phyloP scores from a whole-genome alignment of 1,140 invertebrate genomes.

The Diprion similis region DNA sequence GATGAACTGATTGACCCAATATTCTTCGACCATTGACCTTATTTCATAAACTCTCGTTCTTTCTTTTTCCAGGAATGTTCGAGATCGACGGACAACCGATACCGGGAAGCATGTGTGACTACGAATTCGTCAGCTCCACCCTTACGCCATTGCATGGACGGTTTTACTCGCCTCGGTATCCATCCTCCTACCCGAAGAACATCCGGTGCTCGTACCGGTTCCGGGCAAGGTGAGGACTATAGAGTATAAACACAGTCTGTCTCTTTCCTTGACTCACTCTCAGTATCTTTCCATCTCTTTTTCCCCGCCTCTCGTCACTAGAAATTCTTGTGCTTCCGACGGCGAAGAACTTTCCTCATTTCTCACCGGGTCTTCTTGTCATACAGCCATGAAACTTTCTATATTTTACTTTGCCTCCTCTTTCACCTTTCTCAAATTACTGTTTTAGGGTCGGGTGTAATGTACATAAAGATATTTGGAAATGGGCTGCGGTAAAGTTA shows the following conservation, averaged over 20 bases:
- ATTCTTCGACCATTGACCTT: background rate
- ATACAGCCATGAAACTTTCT: constrained; percentile 45
- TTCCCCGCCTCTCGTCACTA: constrained; percentile 38
- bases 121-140: constrained; percentile 75
- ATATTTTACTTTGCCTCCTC: constrained; percentile 32
- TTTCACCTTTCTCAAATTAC: constrained; percentile 5
- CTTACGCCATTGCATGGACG: constrained; percentile 70
- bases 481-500: background rate
- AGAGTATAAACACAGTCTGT: constrained; percentile 14
- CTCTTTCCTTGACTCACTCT: background rate
- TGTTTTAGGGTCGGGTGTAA: background rate
- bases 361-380: constrained; percentile 49
- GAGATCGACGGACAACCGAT: constrained; percentile 75
- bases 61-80: constrained; percentile 71
- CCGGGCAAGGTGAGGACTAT: constrained; percentile 72
- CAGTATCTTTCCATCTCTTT: constrained; percentile 19
- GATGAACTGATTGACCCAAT: no score
- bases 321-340: constrained; percentile 51
- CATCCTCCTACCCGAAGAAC: constrained; percentile 83
- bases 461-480: background rate
- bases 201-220: constrained; percentile 82
- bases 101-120: constrained; percentile 77
- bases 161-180: constrained; percentile 85
- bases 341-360: constrained; percentile 49
- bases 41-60: constrained; percentile 16